Base-by-base conservation (phyloP, 2,113 vertebrate species). In the Lichenostomus cassidix region DNA sequence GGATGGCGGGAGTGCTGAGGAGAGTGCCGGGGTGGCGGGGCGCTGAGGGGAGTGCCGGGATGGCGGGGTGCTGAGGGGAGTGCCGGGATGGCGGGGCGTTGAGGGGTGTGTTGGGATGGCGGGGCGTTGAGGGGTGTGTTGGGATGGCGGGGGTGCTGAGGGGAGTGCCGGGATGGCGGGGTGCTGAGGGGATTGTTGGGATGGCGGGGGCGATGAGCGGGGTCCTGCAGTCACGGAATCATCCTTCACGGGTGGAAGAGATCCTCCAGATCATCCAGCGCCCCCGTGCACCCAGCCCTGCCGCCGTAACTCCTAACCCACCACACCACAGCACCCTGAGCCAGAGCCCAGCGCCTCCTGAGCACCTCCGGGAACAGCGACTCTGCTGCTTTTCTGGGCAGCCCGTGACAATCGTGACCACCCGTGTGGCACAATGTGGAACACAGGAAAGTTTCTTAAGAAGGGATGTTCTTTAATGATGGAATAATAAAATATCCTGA, bases 221-320 rank as follows among this genome's bases (percentile, higher is more conserved):
- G 10, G 24, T 64, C 12, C 77, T 3, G 50, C 7, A 27, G 7
- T 15, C 12, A 5, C 8, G 27, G 22, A 21, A 31, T 15, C 3
- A 2, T 8, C n/a, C n/a, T n/a, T n/a, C 41, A 13, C 6, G 17
- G n/a, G 22, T 58, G 52, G 17, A 8, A 33, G 42, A 33, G 12
- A 25, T 16, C 10, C 3, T 27, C 13, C n/a, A 0, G 13, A 11
- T 2, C 10, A 47, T 10, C 25, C 52, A 15, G 15, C 15, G 28
- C 29, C 27, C 27, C 25, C 27, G 39, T 5, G 56, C n/a, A 5
- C 5, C 42, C 21, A 3, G 53, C 52, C 1, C 18, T 18, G 42
- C 42, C 23, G 11, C 53, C 22, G 11, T 9, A 13, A 11, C 29
- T n/a, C 28, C n/a, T 7, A 3, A 6, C 13, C 12, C 78, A 4